phyloP scores from a whole-genome alignment of 1,140 invertebrate species.

The Formica selysi region DNA sequence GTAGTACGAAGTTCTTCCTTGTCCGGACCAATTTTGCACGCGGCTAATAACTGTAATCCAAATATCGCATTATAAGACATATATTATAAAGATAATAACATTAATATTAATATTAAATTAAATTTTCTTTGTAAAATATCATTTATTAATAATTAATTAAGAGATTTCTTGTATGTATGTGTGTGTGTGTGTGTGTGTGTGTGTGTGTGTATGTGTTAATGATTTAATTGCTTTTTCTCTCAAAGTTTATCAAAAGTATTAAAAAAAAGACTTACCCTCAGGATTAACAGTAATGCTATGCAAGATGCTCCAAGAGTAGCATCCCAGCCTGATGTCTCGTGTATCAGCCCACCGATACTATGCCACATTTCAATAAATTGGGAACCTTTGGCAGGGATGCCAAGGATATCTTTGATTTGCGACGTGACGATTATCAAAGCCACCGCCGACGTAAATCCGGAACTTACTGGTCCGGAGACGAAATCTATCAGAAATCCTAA shows the following conservation, averaged over 20 bases:
- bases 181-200: background rate
- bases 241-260: background rate
- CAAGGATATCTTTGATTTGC: conserved; percentile 94
- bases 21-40: conserved; percentile 87
- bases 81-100: conserved; percentile 20
- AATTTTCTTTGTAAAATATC: background rate
- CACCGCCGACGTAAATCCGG: conserved; percentile 97
- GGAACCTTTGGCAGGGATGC: conserved; percentile 91
- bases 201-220: background rate
- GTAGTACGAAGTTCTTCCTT: conserved; percentile 85
- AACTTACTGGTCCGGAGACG: conserved; percentile 96
- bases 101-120: conserved; percentile 5
- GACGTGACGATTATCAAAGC: conserved; percentile 96
- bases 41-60: conserved; percentile 87
- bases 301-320: conserved; percentile 90
- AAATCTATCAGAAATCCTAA: conserved; percentile 97
- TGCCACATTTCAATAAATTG: conserved; percentile 92
- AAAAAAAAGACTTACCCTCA: conserved; percentile 87
- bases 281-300: conserved; percentile 90
- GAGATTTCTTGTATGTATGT: background rate
- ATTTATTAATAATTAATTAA: conserved; percentile 24
- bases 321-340: conserved; percentile 89
- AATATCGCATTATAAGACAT: background rate
- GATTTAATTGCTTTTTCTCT: background rate
- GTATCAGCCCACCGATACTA: conserved; percentile 89